These are phyloP conservation scores for Netelia melanura DNA, from an alignment of 2,888 invertebrate genomes.

Conservation along the genomic window DNA sequence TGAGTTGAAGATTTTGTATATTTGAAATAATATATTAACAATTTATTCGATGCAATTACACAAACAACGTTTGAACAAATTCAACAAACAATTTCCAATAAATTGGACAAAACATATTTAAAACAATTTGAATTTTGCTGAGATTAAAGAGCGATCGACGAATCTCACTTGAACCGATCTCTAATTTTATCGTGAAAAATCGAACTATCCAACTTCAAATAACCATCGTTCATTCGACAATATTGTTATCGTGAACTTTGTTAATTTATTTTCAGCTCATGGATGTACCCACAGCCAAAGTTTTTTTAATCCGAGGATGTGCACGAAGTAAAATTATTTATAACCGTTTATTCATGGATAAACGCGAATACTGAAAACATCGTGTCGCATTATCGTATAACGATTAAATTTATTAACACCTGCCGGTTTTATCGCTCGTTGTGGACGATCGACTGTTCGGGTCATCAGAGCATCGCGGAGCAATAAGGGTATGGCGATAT, in stretches of 20 bases:
- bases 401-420: conserved; percentile 58
- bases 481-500: conserved; percentile 48
- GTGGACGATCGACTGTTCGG: conserved; percentile 46
- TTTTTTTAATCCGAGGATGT: neutral
- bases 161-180: neutral
- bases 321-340: neutral
- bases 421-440: conserved; percentile 44
- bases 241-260: neutral
- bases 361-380: neutral
- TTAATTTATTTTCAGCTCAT: neutral
- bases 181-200: neutral
- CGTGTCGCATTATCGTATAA: conserved; percentile 14
- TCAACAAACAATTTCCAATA: too few relatives aligned
- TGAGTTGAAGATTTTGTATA: too few relatives aligned
- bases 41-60: too few relatives aligned
- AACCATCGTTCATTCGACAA: neutral
- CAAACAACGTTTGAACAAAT: too few relatives aligned
- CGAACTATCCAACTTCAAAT: neutral
- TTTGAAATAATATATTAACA: too few relatives aligned
- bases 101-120: too few relatives aligned
- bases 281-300: neutral
- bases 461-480: conserved; percentile 26
- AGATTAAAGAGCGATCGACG: neutral
- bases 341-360: neutral
- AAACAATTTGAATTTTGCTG: too few relatives aligned